A percentile compares a stretch with the other conserved stretches of the same genome.
Conservation (phyloP, 2,888 invertebrate species). For the Leucoma salicis region DNA sequence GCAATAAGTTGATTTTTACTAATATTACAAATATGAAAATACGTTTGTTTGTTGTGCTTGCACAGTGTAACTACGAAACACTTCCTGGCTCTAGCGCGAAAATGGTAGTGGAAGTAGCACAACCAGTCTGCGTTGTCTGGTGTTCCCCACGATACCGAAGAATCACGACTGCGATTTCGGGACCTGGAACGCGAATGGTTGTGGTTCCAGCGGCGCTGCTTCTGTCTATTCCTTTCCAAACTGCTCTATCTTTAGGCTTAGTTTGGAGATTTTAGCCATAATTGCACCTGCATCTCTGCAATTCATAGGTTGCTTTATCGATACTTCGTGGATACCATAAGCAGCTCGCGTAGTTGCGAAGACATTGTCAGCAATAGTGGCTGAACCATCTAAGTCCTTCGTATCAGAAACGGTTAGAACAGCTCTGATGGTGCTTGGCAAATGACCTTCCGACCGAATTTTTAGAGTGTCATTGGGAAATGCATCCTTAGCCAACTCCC, state of each 20-base stretch:
- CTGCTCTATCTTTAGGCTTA: neutral
- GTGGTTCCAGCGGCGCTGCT: neutral
- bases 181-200: neutral
- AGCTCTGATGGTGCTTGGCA: neutral
- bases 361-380: conserved; percentile 1
- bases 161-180: neutral
- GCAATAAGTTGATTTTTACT: too few relatives aligned
- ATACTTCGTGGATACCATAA: neutral
- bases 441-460: neutral
- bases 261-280: neutral
- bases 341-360: neutral
- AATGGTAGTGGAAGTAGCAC: neutral
- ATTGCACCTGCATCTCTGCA: neutral
- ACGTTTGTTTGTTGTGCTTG: too few relatives aligned
- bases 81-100: neutral
- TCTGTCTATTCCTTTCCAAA: neutral
- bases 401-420: neutral
- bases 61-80: too few relatives aligned
- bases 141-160: neutral
- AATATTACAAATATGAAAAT: too few relatives aligned
- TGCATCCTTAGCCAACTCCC: neutral
- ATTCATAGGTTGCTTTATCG: neutral
- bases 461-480: neutral
- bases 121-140: neutral
- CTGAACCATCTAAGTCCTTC: neutral